Evolutionary conservation across 2,113 vertebrate species (phyloP).

Genomic region (Vidua macroura): DNA sequence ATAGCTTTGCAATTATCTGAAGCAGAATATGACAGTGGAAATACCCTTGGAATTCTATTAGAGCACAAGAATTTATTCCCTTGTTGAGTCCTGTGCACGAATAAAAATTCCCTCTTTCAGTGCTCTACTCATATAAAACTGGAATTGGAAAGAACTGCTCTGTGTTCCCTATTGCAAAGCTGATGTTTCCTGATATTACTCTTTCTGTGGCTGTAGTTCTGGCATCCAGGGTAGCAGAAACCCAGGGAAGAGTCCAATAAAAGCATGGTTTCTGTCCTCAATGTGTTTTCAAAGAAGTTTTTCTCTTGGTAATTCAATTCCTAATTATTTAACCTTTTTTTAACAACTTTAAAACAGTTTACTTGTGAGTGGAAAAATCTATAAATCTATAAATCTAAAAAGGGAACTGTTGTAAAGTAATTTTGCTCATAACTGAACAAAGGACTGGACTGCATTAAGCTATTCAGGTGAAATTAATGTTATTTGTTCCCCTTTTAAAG

Average conservation of each 20-base stretch:
- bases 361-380: slow-evolving; percentile 51
- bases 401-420: slow-evolving; percentile 32
- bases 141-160: slow-evolving; percentile 14
- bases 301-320: slow-evolving; percentile 12
- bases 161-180: neutral
- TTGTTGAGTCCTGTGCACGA: neutral
- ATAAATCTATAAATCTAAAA: slow-evolving; percentile 9
- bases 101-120: neutral
- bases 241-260: neutral
- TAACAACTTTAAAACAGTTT: slow-evolving; percentile 28
- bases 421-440: slow-evolving; percentile 41
- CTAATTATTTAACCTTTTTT: slow-evolving; percentile 34
- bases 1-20: neutral
- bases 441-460: neutral
- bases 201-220: slow-evolving; percentile 29
- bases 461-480: slow-evolving; percentile 3
- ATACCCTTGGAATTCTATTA: neutral
- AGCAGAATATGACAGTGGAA: neutral
- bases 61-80: slow-evolving; percentile 10
- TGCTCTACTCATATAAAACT: neutral
- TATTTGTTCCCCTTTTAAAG: neutral
- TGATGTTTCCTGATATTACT: slow-evolving; percentile 18
- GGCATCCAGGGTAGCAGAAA: neutral
- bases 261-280: slow-evolving; percentile 11
- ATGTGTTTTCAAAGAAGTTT: slow-evolving; percentile 29